phyloP scores from a whole-genome alignment of 2,113 vertebrate genomes.

The Lonchura striata region DNA sequence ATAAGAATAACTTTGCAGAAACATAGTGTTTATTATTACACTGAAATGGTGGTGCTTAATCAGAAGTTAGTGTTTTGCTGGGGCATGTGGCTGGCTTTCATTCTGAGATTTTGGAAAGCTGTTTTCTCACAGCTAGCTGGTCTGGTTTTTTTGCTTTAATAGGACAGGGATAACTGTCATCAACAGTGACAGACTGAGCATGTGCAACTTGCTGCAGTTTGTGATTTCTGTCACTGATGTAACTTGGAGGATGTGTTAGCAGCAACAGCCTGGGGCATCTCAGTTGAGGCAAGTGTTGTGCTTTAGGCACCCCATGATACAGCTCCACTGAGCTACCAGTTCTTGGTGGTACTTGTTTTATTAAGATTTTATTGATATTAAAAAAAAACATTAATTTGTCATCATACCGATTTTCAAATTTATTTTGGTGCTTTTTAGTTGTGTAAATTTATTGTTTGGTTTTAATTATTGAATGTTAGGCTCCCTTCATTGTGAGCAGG shows the following conservation, averaged over 20 bases:
- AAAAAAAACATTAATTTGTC: background rate
- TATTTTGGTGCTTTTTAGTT: background rate
- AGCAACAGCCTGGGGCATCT: background rate
- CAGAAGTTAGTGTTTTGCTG: background rate
- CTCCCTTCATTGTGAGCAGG: background rate
- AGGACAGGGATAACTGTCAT: background rate
- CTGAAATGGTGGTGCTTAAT: background rate
- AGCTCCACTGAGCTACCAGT: background rate
- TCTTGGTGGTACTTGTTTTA: background rate
- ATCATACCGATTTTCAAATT: background rate
- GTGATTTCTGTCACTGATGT: background rate
- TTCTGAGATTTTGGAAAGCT: background rate
- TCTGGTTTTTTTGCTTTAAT: background rate
- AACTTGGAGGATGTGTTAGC: background rate
- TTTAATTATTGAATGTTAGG: background rate
- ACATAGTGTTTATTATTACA: background rate
- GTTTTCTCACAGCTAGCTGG: background rate
- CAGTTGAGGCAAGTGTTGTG: background rate
- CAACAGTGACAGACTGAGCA: background rate
- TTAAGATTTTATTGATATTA: background rate
- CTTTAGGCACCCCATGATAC: background rate
- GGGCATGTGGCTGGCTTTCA: background rate
- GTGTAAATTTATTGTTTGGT: background rate
- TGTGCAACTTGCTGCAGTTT: background rate
- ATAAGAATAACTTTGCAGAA: background rate